These are phyloP conservation scores for Mycetomoellerius zeteki DNA, from an alignment of 1,140 invertebrate genomes.

Conservation along the genomic window DNA sequence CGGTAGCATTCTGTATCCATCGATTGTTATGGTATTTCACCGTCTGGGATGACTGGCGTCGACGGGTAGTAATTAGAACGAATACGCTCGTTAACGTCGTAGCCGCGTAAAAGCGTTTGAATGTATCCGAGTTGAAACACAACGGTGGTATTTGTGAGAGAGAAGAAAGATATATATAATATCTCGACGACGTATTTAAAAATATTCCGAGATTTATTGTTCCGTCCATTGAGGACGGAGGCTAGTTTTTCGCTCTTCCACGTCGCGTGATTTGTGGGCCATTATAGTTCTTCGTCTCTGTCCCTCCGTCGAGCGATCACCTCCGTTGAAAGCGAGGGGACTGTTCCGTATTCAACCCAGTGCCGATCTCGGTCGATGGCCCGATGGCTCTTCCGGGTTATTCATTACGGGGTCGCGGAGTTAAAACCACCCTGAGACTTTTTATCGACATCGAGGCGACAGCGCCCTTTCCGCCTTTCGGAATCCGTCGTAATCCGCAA, in stretches of 20 bases:
- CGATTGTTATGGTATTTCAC: slow-evolving; percentile 45
- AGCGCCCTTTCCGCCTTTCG: neutral
- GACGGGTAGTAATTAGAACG: slow-evolving; percentile 40
- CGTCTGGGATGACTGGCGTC: slow-evolving; percentile 23
- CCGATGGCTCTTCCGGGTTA: slow-evolving; percentile 75
- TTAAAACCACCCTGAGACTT: slow-evolving; percentile 66
- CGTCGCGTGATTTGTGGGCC: slow-evolving; percentile 72
- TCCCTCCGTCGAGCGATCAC: slow-evolving; percentile 58
- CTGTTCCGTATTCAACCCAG: slow-evolving; percentile 12
- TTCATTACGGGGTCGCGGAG: slow-evolving; percentile 71
- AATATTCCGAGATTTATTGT: slow-evolving; percentile 75
- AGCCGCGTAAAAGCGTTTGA: slow-evolving; percentile 46
- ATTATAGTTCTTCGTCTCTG: slow-evolving; percentile 44
- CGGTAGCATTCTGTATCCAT: neutral
- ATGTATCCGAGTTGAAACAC: slow-evolving; percentile 33
- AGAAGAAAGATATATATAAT: slow-evolving; percentile 49
- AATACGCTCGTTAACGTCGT: slow-evolving; percentile 47
- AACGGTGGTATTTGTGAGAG: neutral
- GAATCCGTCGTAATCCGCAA: slow-evolving; percentile 32
- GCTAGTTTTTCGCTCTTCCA: slow-evolving; percentile 61
- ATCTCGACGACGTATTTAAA: slow-evolving; percentile 64
- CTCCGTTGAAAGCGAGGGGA: slow-evolving; percentile 33
- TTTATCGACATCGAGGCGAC: slow-evolving; percentile 34
- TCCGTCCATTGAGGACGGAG: slow-evolving; percentile 24
- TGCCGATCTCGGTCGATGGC: slow-evolving; percentile 70